Evolutionary conservation across 2,113 vertebrate species (phyloP), one percentile per base, ranked within the genome.

Genomic region (Herpetotheres cachinnans): DNA sequence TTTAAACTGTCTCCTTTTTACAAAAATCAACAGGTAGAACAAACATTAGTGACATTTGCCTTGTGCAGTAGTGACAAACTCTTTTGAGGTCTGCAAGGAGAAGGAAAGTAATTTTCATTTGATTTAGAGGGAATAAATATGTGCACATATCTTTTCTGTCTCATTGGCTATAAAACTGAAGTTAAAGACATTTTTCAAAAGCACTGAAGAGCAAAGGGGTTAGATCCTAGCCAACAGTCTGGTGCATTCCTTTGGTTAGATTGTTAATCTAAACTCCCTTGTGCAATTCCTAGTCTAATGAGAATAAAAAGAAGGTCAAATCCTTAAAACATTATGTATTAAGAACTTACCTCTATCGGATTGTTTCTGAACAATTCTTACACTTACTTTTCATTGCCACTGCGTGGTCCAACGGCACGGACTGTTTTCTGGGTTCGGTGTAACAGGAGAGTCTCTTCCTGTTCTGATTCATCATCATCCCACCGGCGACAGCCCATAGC

Each of bases 401-500:
- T 99, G 40, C 99, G 99, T 8, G 99, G 99, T 40, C 99, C 98
- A 25, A 99, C 99, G 10, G 99, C 99, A 73, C 99, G 97, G 17
- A 99, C 99, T 0, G 99, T 99, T 97, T 99, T 99, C 98, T 99
- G 99, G 15, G 99, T 99, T 66, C 99, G 98, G 55, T 99, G 99
- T 38, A 99, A 97, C 19, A 99, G 97, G 8, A 99, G 98, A 10
- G 99, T 98, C 76, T 99, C 99, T 78, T 99, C 99, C 14, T 98
- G 96, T 16, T 99, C 99, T 2, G 98, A 25, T 27, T 99, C 99
- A 6, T 99, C 99, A 0, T 98, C 98, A 15, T 98, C 99, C 99
- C 99, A 99, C 14, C 95, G 99, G 78, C 99, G 99, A 97, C 99
- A 99, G 82, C 99, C 99, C 98, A 99, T 96, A 15, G 99, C 97